phyloP scores from a whole-genome alignment of 2,113 vertebrate genomes.

The Pachypanchax playfairii region DNA sequence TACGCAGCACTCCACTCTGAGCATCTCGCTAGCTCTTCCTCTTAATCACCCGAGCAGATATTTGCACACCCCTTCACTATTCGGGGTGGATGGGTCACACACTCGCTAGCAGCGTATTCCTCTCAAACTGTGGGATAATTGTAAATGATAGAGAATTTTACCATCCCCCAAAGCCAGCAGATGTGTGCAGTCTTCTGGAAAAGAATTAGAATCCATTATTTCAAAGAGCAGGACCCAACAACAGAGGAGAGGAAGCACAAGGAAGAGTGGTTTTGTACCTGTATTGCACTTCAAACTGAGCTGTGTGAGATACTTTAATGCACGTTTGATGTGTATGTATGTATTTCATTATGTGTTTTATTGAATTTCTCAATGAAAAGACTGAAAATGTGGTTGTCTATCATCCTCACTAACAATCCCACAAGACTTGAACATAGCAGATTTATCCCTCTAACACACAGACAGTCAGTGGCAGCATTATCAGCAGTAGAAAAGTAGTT shows the following conservation, averaged over 20 bases:
- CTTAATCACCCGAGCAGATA: constrained; percentile 20
- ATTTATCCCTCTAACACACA: no score
- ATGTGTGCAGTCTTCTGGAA: constrained; percentile 71
- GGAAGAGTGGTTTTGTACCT: constrained; percentile 23
- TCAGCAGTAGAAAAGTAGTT: no score
- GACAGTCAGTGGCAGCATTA: no score
- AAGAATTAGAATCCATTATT: constrained; percentile 75
- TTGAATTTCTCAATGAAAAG: not conserved
- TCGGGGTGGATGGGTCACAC: constrained; percentile 45
- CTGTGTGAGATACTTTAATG: not conserved
- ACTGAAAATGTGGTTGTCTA: not conserved
- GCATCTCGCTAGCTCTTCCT: constrained; percentile 20
- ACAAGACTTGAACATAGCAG: no score
- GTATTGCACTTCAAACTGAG: constrained; percentile 16
- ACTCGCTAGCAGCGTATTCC: constrained; percentile 34
- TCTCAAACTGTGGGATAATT: constrained; percentile 56
- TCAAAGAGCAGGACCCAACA: constrained; percentile 43
- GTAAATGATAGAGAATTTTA: constrained; percentile 71
- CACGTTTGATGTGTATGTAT: no score
- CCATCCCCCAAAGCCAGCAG: constrained; percentile 66
- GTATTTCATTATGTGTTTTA: not conserved
- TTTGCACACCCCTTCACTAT: constrained; percentile 24
- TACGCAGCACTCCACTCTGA: constrained; percentile 38
- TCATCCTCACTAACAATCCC: not conserved
- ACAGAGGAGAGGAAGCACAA: constrained; percentile 16